A percentile compares a stretch with the other conserved stretches of the same genome.
phyloP scores from a whole-genome alignment of 2,888 invertebrate species.

The Emmelina monodactyla region DNA sequence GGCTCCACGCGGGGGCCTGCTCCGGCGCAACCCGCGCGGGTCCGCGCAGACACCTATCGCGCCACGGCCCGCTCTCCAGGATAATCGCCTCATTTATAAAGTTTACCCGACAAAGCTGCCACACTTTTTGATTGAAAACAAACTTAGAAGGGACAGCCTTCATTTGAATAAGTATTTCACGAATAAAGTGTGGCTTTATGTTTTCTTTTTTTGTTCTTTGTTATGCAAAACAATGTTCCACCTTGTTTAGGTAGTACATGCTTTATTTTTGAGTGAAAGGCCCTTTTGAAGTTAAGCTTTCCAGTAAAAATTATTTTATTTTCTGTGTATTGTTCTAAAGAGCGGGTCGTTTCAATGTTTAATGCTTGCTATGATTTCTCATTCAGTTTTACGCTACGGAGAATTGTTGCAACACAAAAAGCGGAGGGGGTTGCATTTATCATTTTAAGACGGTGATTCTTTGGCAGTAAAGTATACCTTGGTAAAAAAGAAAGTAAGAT shows the following conservation, averaged over 20 bases:
- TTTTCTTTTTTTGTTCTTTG: slow-evolving; percentile 64
- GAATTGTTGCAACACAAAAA: slow-evolving; percentile 6
- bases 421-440: too few relatives aligned
- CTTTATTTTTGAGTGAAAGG: slow-evolving; percentile 66
- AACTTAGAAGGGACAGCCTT: slow-evolving; percentile 67
- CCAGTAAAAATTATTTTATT: slow-evolving; percentile 65
- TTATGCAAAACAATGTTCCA: slow-evolving; percentile 67
- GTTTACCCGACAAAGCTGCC: slow-evolving; percentile 64
- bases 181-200: slow-evolving; percentile 67
- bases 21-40: slow-evolving; percentile 12
- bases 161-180: slow-evolving; percentile 67
- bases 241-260: slow-evolving; percentile 67
- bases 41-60: slow-evolving; percentile 39
- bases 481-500: too few relatives aligned
- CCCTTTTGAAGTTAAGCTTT: slow-evolving; percentile 66
- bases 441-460: too few relatives aligned
- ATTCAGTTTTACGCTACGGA: slow-evolving; percentile 31
- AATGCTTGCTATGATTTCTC: slow-evolving; percentile 45
- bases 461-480: too few relatives aligned
- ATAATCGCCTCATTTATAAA: slow-evolving; percentile 67
- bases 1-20: background rate
- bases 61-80: slow-evolving; percentile 38
- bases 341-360: slow-evolving; percentile 53
- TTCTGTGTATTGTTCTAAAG: slow-evolving; percentile 60
- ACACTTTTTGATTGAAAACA: slow-evolving; percentile 67